Percentiles rank a stretch among this genome's conserved stretches.
These are phyloP conservation scores for Gallinago undulata DNA, from an alignment of 2,113 vertebrate genomes.

Conservation along the genomic window DNA sequence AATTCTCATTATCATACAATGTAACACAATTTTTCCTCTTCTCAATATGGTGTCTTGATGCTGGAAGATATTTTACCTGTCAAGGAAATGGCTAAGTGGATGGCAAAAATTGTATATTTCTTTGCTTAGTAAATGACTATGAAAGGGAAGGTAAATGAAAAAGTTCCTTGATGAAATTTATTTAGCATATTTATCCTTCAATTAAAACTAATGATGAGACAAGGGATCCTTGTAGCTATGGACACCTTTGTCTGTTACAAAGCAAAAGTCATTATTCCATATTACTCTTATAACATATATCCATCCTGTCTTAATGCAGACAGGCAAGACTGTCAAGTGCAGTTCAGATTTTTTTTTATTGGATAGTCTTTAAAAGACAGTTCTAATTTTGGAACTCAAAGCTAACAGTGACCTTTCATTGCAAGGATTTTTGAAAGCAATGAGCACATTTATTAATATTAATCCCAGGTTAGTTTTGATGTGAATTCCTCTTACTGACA, in stretches of 20 bases:
- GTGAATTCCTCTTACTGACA: slow-evolving; percentile 8
- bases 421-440: slow-evolving; percentile 13
- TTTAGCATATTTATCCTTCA: not conserved
- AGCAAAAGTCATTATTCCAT: not conserved
- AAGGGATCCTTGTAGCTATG: not conserved
- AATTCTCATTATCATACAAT: not conserved
- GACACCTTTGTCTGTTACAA: not conserved
- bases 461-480: not conserved
- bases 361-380: not conserved
- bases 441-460: slow-evolving; percentile 29
- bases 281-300: not conserved
- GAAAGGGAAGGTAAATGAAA: not conserved
- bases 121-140: not conserved
- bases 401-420: slow-evolving; percentile 11
- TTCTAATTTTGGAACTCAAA: slow-evolving; percentile 37
- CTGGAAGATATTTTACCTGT: not conserved
- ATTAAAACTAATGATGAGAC: not conserved
- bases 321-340: not conserved
- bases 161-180: not conserved
- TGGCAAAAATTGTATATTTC: not conserved
- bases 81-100: not conserved
- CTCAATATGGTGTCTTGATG: not conserved
- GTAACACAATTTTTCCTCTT: not conserved
- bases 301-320: not conserved
- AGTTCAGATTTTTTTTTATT: not conserved